Base-by-base conservation (phyloP, 1,140 invertebrate genomes). In the Drosophila sp. region DNA sequence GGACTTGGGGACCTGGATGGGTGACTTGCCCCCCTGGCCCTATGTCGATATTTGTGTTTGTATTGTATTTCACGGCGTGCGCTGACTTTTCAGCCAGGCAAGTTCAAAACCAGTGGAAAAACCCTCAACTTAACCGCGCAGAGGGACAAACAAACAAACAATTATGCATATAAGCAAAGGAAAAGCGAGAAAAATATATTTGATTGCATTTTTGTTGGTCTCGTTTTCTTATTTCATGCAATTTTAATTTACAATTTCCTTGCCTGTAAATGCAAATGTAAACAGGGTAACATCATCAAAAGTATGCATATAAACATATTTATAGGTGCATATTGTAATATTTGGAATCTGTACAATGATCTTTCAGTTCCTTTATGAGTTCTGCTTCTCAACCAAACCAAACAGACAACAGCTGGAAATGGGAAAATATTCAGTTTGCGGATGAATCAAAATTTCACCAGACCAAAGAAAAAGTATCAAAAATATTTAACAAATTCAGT, bases 251-350 rank as follows among this genome's bases (percentile, higher is more conserved):
- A 63, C 73, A 74, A 78, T 80, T 85, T 80, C 57, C 50, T 54
- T 63, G 23, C 58, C 76, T 80, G 66, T 50, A 54, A 69, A 84
- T 84, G 81, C 78, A 84, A 85, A 84, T 84, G 44, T 74, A 85
- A 78, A 64, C 78, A 78, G 57, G 60, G 66, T 66, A 68, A 2
- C 30, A 30, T 0, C 30, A 30, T 30, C 30, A 30, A 2, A 30
- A 30, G 30, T n/a, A 38, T 38, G 11, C 35, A 38, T 3, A 38
- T 4, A 38, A 11, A 38, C 10, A 2, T 38, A 27, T 50, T 1
- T 8, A 27, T 50, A 10, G 7, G 7, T 27, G 27, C 2, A 27
- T 50, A 50, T 50, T 27, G 10, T 50, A 1, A 50, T 50, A 50
- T 47, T 47, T 47, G 82, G 74, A 85, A 77, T 85, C 73, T 66